Evolutionary conservation across 2,113 vertebrate genomes (phyloP), one percentile per base, ranked within the genome.

Genomic region (Crotalus tigris): DNA sequence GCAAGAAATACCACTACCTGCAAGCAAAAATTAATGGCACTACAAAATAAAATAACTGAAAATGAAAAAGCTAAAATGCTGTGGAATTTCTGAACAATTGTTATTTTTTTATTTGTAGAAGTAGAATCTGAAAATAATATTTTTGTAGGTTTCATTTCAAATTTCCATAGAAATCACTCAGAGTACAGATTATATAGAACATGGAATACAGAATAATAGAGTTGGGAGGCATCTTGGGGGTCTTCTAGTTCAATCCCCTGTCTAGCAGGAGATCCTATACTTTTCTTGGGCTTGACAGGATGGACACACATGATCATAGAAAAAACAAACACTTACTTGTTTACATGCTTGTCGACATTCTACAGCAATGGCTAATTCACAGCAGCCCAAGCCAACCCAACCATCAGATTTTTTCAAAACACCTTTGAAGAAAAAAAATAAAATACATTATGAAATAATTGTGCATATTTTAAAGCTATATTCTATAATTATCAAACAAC

Each of bases 341-440:
- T 98, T 99, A 95, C 99, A 99, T 0, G 98, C 98, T 54, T 98
- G 98, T 33, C 99, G 98, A 96, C 99, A 99, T 89, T 99, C 99
- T 44, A 98, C 94, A 87, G 98, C 98, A 96, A 99, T 99, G 24
- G 99, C 99, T 91, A 99, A 97, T 95, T 99, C 99, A 96, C 99
- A 99, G 97, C 99, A 99, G 92, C 99, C 99, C 54, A 99, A 97
- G 58, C 99, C 99, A 95, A 99, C 99, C 99, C 99, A 99, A 89
- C 99, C 98, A 0, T 99, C 99, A 1, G 98, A 98, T 96, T 99
- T 99, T 96, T 98, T 98, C 96, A 99, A 97, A 9, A 99, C 99
- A 95, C 99, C 99, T 98, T 95, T 59, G 95, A 96, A 97, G 97
- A 3, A 97, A 97, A 96, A 96, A 24, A 13, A 94, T 69, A 94